Conservation (phyloP, 1,140 invertebrate species). For the Hylaeus volcanicus region DNA sequence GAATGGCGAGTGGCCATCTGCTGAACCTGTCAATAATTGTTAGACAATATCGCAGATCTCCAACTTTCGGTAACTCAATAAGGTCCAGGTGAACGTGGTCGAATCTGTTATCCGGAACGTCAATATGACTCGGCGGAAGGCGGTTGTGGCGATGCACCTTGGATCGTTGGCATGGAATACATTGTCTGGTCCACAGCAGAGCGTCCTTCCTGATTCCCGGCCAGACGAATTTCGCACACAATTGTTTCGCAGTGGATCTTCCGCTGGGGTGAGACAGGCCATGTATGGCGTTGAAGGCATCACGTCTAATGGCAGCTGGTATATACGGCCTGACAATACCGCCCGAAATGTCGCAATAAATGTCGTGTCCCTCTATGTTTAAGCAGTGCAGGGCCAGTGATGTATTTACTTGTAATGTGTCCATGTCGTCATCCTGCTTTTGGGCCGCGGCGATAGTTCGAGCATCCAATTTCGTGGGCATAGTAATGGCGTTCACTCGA, state of each 20-base stretch:
- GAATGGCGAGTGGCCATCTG: constrained; percentile 3
- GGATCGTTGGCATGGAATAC: constrained; percentile 53
- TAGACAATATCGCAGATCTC: constrained; percentile 6
- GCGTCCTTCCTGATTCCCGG: constrained; percentile 42
- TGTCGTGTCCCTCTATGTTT: background rate
- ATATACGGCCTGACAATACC: constrained; percentile 50
- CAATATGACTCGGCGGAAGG: background rate
- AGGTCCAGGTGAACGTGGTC: constrained; percentile 58
- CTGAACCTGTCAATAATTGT: constrained; percentile 21
- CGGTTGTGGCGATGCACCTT: constrained; percentile 59
- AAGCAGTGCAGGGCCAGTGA: background rate
- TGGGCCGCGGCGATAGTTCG: too few species aligned
- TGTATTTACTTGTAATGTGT: too few species aligned
- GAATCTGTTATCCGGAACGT: constrained; percentile 57
- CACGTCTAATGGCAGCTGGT: constrained; percentile 39
- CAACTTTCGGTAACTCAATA: background rate
- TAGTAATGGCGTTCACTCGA: too few species aligned
- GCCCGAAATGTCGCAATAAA: constrained; percentile 35
- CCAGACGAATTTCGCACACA: constrained; percentile 35
- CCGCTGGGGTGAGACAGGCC: constrained; percentile 58
- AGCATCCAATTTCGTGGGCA: too few species aligned
- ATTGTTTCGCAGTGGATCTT: background rate
- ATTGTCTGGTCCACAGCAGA: constrained; percentile 36
- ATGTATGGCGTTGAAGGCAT: constrained; percentile 41
- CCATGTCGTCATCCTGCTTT: too few species aligned